Evolutionary conservation across 2,888 invertebrate species (phyloP), one percentile per base, ranked within the genome.

Genomic region (Cosmopolites sordidus): DNA sequence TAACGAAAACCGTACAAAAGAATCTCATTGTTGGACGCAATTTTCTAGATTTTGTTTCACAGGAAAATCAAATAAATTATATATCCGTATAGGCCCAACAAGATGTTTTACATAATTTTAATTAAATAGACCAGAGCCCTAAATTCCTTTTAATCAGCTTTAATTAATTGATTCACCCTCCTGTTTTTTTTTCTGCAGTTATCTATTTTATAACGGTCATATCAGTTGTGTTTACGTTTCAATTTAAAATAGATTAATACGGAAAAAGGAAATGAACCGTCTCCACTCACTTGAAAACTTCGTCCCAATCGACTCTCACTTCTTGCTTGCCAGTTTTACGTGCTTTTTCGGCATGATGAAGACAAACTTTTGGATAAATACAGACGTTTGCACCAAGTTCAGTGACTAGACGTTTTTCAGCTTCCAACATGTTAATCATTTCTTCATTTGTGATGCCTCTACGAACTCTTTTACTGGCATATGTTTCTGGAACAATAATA

Each of bases 341-440:
- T 9, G 83, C 80, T 51, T 78, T 76, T 44, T 75, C 78, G 0
- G 87, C 87, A 67, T 87, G 84, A 58, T 83, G 82, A 30, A 82
- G 80, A 69, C 91, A 92, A 17, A 89, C 86, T 56, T 85, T 82
- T 63, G 88, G 87, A 65, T 87, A 86, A 61, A 92, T 80, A 69
- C 91, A 91, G 18, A 89, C 87, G 58, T 83, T 80, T 30, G 83
- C 80, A 15, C 91, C 91, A 63, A 91, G 81, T 73, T 89, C 89
- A 6, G 78, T 78, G 2, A 87, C 78, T 52, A 91, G 81, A 72
- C 84, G 83, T 71, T 89, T 89, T 74, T 90, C 90, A n/a, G 89
- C 87, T 67, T 87, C 81, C 1, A 76, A 75, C 18, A 83, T 82
- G 69, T 90, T 86, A 29, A 81, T 73, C 74, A 80, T 75, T 56